A percentile compares a stretch with the other conserved stretches of the same genome.
phyloP scores from a whole-genome alignment of 2,113 vertebrate genomes.

The Centrocercus urophasianus region DNA sequence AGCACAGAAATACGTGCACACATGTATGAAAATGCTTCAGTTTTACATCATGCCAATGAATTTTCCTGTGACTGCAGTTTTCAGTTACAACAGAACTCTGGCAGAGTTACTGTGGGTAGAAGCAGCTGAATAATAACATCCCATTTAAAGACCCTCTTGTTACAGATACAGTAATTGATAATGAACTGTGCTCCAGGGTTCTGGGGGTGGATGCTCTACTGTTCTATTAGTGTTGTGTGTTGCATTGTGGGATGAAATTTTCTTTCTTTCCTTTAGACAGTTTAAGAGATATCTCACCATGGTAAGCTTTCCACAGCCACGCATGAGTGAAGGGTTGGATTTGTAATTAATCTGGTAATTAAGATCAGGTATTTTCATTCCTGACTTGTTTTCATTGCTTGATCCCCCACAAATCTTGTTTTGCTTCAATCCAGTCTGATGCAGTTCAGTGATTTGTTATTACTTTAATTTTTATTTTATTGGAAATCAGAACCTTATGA shows the following conservation, averaged over 20 bases:
- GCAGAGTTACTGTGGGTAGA: neutral
- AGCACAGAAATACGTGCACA: too few relatives aligned
- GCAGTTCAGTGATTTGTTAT: neutral
- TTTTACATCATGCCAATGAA: neutral
- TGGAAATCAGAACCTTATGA: neutral
- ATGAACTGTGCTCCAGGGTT: neutral
- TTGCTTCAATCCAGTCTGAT: neutral
- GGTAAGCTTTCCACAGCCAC: neutral
- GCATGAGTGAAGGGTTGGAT: neutral
- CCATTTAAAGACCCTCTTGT: neutral
- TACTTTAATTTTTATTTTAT: neutral
- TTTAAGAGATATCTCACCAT: neutral
- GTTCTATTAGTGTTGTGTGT: neutral
- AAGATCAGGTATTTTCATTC: neutral
- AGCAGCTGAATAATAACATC: neutral
- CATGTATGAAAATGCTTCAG: neutral
- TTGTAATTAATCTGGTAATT: neutral
- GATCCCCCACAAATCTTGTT: fast-evolving
- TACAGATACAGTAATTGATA: neutral
- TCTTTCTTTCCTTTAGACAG: neutral
- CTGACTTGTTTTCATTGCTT: neutral
- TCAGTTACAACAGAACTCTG: neutral
- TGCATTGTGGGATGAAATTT: neutral
- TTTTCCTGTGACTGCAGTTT: neutral
- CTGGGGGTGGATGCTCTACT: neutral